Conservation (phyloP, 2,888 invertebrate genomes). For the Pedicia rivosa region DNA sequence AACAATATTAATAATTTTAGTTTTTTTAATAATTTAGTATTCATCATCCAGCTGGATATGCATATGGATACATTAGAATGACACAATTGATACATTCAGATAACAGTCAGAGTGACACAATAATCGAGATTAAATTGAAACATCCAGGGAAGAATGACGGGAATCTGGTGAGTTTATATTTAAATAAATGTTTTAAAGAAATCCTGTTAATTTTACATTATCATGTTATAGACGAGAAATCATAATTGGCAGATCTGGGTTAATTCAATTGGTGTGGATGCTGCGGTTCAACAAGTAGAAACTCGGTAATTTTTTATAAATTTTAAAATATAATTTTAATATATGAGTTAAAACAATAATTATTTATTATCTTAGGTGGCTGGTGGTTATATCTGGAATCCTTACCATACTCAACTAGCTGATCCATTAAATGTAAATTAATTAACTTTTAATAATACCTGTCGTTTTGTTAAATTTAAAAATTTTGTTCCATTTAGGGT, state of each 20-base stretch:
- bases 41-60: slow-evolving; percentile 74
- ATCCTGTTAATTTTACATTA: slow-evolving; percentile 7
- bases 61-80: slow-evolving; percentile 74
- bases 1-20: too few species aligned
- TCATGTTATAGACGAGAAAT: slow-evolving; percentile 45
- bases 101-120: slow-evolving; percentile 74
- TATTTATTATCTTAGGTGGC: too few species aligned
- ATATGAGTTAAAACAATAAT: too few species aligned
- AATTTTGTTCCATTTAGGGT: too few species aligned
- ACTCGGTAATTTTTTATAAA: too few species aligned
- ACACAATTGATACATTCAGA: slow-evolving; percentile 77
- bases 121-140: slow-evolving; percentile 75
- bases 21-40: too few species aligned
- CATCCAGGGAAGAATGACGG: slow-evolving; percentile 74
- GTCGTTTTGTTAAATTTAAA: too few species aligned
- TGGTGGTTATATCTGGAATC: slow-evolving; percentile 85
- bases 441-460: neutral
- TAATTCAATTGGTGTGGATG: slow-evolving; percentile 83
- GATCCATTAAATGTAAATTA: slow-evolving; percentile 62
- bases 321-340: too few species aligned
- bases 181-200: too few species aligned
- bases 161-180: slow-evolving; percentile 55
- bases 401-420: slow-evolving; percentile 75
- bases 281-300: slow-evolving; percentile 58
- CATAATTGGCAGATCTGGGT: slow-evolving; percentile 87